Percentiles rank a stretch among this genome's conserved stretches.
phyloP scores from a whole-genome alignment of 2,113 vertebrate genomes.

The Centropristis striata region DNA sequence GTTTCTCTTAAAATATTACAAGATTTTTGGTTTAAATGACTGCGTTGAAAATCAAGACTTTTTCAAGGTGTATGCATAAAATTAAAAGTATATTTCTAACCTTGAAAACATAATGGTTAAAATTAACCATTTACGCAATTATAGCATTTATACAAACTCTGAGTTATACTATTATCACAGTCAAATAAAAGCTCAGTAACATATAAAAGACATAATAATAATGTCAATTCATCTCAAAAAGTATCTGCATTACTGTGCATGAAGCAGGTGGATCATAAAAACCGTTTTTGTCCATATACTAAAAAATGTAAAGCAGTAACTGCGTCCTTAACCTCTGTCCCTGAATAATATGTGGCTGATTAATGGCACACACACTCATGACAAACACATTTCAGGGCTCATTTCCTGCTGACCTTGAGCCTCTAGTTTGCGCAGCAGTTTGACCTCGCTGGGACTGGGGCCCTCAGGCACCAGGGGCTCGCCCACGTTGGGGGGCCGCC shows the following conservation, averaged over 20 bases:
- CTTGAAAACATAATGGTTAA: too few species aligned
- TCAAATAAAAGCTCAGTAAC: slow-evolving; percentile 1
- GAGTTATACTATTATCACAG: too few species aligned
- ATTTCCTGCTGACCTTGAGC: slow-evolving; percentile 91
- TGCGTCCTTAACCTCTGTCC: background rate
- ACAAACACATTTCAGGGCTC: slow-evolving; percentile 64
- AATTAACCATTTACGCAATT: too few species aligned
- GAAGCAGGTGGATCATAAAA: background rate
- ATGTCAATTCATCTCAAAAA: slow-evolving; percentile 14
- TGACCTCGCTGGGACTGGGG: slow-evolving; percentile 90
- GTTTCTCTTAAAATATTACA: too few species aligned
- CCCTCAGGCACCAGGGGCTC: slow-evolving; percentile 90
- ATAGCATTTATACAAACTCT: too few species aligned
- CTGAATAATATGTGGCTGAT: slow-evolving; percentile 45
- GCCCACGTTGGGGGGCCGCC: slow-evolving; percentile 93
- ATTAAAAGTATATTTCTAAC: too few species aligned
- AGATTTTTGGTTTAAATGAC: too few species aligned
- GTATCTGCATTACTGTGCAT: background rate
- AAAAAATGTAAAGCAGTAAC: slow-evolving; percentile 2
- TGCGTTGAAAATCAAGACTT: too few species aligned
- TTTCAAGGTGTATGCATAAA: too few species aligned
- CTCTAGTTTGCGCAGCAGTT: slow-evolving; percentile 95
- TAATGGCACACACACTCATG: slow-evolving; percentile 35
- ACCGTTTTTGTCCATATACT: background rate
- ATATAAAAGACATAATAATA: slow-evolving; percentile 10